Conservation (phyloP, 2,888 invertebrate genomes). For the Strigamia crassipes region DNA sequence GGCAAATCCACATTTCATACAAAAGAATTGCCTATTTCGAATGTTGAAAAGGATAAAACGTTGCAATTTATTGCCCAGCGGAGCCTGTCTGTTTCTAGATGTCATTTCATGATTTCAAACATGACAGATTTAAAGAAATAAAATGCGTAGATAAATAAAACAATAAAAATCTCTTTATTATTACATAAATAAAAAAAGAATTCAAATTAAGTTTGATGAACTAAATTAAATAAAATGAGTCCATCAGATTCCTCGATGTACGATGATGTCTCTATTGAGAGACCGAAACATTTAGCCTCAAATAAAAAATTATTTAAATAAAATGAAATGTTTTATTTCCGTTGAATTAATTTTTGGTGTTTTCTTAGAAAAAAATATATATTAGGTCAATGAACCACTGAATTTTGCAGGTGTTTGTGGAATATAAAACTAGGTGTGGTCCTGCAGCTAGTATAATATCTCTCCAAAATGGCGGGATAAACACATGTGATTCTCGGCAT, state of each 20-base stretch:
- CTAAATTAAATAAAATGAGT: no score
- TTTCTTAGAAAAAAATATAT: neutral
- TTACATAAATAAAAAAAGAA: neutral
- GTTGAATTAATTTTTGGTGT: neutral
- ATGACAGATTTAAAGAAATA: neutral
- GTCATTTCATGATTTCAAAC: no score
- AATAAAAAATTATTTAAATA: neutral
- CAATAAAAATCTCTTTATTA: no score
- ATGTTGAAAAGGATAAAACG: neutral
- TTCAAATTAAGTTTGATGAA: no score
- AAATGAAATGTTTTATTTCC: neutral
- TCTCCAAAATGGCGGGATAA: neutral
- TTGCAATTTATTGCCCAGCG: neutral
- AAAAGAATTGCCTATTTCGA: constrained; percentile 5
- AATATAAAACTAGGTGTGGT: constrained; percentile 10
- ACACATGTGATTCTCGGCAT: neutral
- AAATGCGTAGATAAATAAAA: no score
- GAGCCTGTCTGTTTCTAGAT: neutral
- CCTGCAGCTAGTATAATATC: neutral
- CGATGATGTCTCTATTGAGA: no score
- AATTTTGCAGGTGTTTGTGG: neutral
- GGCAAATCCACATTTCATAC: neutral
- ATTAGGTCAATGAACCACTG: neutral
- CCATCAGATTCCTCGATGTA: no score
- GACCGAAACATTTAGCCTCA: no score